Percentiles rank a stretch among this genome's conserved stretches.
These are phyloP conservation scores for Atrichornis clamosus DNA, from an alignment of 2,113 vertebrate species.

Conservation along the genomic window DNA sequence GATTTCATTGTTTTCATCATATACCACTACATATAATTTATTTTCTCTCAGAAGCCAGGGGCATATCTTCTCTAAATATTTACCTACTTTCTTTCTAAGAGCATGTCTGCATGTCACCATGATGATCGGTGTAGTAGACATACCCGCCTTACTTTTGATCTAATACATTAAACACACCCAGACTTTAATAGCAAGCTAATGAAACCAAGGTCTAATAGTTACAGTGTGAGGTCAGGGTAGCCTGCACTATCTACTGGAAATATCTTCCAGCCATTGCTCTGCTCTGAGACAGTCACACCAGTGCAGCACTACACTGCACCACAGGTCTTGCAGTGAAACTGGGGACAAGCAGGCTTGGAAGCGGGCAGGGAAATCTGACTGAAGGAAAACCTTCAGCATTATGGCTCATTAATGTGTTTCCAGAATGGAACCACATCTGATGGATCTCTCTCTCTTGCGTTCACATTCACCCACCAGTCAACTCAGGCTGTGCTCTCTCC, in stretches of 20 bases:
- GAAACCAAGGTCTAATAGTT: neutral
- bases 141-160: neutral
- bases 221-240: neutral
- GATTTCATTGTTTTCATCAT: slow-evolving; percentile 11
- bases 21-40: neutral
- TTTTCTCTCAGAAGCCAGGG: neutral
- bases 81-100: neutral
- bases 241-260: neutral
- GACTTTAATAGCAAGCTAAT: neutral
- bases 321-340: neutral
- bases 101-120: neutral
- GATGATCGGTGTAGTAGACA: neutral
- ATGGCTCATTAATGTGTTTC: neutral
- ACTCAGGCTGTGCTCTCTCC: neutral
- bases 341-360: neutral
- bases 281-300: neutral
- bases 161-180: neutral
- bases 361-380: neutral
- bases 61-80: slow-evolving; percentile 7
- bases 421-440: neutral
- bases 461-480: neutral
- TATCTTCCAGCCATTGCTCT: neutral
- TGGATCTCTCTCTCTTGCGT: neutral
- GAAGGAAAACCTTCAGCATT: neutral
- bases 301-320: too few relatives aligned